Percentiles rank a stretch among this genome's conserved stretches.
Conservation (phyloP, 2,797 vertebrate species). For the Acanthiza pusilla region DNA sequence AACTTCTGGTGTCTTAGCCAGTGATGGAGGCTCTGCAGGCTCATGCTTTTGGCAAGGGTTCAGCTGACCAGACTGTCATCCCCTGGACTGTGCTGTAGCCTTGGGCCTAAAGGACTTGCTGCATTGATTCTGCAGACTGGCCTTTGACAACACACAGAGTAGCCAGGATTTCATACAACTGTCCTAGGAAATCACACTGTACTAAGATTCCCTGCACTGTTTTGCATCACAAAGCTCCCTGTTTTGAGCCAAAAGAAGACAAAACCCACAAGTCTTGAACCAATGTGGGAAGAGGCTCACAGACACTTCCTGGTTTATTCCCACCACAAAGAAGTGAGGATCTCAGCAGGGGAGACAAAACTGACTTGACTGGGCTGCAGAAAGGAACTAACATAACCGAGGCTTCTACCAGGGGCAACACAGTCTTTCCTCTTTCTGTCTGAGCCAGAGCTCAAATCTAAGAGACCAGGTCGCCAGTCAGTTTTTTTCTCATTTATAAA, state of each 20-base stretch:
- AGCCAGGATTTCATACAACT: not conserved
- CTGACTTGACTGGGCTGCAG: not conserved
- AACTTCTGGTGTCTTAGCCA: not conserved
- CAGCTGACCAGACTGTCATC: not conserved
- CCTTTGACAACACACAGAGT: not conserved
- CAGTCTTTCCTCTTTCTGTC: not conserved
- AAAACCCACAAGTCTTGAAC: not conserved
- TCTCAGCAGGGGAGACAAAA: not conserved
- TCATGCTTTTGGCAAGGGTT: not conserved
- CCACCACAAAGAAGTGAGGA: not conserved
- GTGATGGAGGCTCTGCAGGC: not conserved
- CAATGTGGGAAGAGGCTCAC: not conserved
- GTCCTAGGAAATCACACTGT: not conserved
- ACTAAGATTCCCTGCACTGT: not conserved
- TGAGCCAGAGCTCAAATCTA: not conserved
- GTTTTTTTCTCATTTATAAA: not conserved
- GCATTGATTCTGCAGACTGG: not conserved
- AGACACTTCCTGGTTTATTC: not conserved
- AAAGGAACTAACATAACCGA: not conserved
- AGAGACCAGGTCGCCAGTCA: not conserved
- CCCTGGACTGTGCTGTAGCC: not conserved
- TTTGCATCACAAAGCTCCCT: not conserved
- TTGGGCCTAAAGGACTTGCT: not conserved
- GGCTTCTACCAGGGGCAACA: not conserved
- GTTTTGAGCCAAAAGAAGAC: not conserved